phyloP scores from a whole-genome alignment of 1,140 invertebrate species.

The Pararge aegeria region DNA sequence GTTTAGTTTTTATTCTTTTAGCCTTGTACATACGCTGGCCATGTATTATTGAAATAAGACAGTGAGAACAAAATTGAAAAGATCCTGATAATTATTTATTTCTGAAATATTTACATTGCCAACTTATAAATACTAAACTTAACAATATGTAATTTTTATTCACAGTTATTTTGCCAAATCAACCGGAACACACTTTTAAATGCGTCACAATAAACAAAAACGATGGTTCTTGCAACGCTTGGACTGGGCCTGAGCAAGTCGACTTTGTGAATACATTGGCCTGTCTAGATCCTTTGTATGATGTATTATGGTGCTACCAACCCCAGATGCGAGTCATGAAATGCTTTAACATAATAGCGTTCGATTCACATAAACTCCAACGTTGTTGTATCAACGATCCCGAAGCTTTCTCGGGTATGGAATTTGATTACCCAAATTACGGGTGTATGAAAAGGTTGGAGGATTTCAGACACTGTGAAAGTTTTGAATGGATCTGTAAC shows the following conservation, averaged over 20 bases:
- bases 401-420: constrained; percentile 45
- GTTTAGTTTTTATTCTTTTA: too few relatives aligned
- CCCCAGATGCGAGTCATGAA: constrained; percentile 85
- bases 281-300: constrained; percentile 93
- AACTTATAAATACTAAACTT: too few relatives aligned
- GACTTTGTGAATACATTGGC: constrained; percentile 87
- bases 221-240: constrained; percentile 91
- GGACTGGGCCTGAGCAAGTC: constrained; percentile 88
- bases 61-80: too few relatives aligned
- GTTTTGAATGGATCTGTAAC: constrained; percentile 50
- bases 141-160: constrained; percentile 41
- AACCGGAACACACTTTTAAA: constrained; percentile 86
- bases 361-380: constrained; percentile 61
- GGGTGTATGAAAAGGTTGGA: constrained; percentile 64
- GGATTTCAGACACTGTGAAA: constrained; percentile 64
- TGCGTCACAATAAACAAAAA: constrained; percentile 91
- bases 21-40: too few relatives aligned
- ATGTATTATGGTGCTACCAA: constrained; percentile 92
- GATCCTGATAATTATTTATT: too few relatives aligned
- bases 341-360: constrained; percentile 90
- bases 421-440: constrained; percentile 61
- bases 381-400: constrained; percentile 57
- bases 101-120: neutral
- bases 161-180: constrained; percentile 85
- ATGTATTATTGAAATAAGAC: too few relatives aligned